Conservation (phyloP, 2,113 vertebrate species). For the Heterotilapia buettikoferi region DNA sequence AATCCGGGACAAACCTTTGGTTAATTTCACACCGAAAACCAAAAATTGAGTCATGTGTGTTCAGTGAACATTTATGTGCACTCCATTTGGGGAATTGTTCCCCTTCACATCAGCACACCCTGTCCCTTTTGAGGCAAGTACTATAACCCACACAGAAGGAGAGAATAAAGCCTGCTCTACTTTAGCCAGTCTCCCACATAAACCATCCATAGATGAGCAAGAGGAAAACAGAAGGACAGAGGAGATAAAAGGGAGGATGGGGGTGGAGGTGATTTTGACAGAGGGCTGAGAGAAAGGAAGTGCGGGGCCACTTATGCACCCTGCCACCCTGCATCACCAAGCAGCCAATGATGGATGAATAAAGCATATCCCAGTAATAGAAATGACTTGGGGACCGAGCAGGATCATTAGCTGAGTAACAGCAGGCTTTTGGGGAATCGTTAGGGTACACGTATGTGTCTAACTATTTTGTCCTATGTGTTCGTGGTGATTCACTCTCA, state of each 20-base stretch:
- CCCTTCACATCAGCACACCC: neutral
- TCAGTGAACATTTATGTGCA: neutral
- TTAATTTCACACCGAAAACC: neutral
- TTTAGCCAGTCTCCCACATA: slow-evolving; percentile 1
- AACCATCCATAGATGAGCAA: slow-evolving; percentile 5
- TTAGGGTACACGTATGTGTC: neutral
- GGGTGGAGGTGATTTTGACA: neutral
- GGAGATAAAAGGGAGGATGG: slow-evolving; percentile 16
- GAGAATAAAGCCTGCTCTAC: slow-evolving; percentile 23
- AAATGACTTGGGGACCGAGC: slow-evolving; percentile 11
- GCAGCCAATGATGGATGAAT: slow-evolving; percentile 60
- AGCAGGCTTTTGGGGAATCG: neutral
- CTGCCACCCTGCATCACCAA: slow-evolving; percentile 58
- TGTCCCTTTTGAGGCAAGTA: neutral
- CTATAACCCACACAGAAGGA: neutral
- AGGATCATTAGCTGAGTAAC: slow-evolving; percentile 20
- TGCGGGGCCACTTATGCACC: slow-evolving; percentile 14
- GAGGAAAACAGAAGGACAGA: slow-evolving; percentile 34
- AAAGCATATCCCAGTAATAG: slow-evolving; percentile 62
- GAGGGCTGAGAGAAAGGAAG: neutral
- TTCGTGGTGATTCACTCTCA: neutral
- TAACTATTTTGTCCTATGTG: neutral
- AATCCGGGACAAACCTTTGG: neutral
- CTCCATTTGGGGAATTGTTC: neutral
- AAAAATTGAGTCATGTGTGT: neutral